Conservation (phyloP, 1,140 invertebrate genomes). For the Ceratina calcarata region DNA sequence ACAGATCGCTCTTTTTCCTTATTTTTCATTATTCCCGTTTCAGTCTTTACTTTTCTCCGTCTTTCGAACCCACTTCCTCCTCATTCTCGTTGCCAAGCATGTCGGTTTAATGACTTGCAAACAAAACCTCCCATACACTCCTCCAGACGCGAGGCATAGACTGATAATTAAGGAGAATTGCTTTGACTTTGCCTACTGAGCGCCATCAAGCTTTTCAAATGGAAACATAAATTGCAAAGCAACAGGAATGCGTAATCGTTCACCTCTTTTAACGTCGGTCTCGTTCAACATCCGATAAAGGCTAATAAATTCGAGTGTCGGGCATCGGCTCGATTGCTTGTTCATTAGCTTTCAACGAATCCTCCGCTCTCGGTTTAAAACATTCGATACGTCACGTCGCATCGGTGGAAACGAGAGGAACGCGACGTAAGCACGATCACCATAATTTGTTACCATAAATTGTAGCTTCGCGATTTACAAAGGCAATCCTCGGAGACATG, state of each 20-base stretch:
- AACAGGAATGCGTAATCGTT: constrained; percentile 24
- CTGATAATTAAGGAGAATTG: constrained; percentile 49
- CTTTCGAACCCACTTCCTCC: neutral
- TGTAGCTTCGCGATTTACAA: neutral
- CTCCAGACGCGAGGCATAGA: neutral
- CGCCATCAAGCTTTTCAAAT: neutral
- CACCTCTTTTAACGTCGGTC: too few relatives aligned
- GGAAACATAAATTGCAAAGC: constrained; percentile 15
- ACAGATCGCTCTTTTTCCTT: constrained; percentile 58
- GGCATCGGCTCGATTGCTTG: constrained; percentile 5
- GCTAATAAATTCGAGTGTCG: constrained; percentile 31
- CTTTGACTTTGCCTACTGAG: constrained; percentile 9
- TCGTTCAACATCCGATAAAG: neutral
- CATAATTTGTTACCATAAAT: constrained; percentile 21
- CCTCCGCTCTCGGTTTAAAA: constrained; percentile 9
- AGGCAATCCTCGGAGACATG: constrained; percentile 20
- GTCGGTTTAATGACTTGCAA: constrained; percentile 70
- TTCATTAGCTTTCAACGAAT: constrained; percentile 17
- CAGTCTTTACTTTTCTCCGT: constrained; percentile 51
- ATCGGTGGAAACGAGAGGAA: constrained; percentile 26
- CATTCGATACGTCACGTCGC: too few relatives aligned
- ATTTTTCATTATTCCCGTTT: constrained; percentile 68
- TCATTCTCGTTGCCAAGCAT: neutral
- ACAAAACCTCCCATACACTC: constrained; percentile 57
- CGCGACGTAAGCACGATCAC: constrained; percentile 6